Percentiles rank a stretch among this genome's conserved stretches.
Conservation (phyloP, 2,888 invertebrate genomes). For the Drosophila meridionalis region DNA sequence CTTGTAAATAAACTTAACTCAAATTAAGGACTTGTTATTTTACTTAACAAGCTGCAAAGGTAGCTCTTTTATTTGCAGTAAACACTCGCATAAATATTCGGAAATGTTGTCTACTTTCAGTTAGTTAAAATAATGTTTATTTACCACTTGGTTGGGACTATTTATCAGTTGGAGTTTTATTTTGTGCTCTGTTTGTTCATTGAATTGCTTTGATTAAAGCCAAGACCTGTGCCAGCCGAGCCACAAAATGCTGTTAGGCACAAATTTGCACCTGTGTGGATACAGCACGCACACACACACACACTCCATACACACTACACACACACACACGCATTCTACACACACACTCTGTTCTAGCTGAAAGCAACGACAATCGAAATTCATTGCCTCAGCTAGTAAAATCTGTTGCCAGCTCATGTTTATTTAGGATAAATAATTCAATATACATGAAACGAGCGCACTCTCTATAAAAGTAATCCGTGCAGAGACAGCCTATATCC, state of each 20-base stretch:
- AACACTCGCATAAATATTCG: background rate
- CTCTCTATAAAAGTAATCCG: slow-evolving; percentile 48
- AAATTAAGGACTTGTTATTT: background rate
- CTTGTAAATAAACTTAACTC: background rate
- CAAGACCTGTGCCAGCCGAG: slow-evolving; percentile 20
- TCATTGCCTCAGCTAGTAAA: slow-evolving; percentile 54
- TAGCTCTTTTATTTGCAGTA: background rate
- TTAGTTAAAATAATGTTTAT: slow-evolving; percentile 16
- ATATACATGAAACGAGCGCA: slow-evolving; percentile 57
- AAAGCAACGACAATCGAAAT: slow-evolving; percentile 47
- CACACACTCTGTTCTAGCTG: background rate
- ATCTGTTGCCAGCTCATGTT: slow-evolving; percentile 72
- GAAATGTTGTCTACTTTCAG: background rate
- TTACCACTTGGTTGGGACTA: slow-evolving; percentile 10
- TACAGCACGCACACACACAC: slow-evolving; percentile 12
- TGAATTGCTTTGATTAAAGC: slow-evolving; percentile 55
- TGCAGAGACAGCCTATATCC: slow-evolving; percentile 40
- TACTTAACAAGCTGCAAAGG: background rate
- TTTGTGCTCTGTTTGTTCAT: slow-evolving; percentile 35
- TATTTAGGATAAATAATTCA: slow-evolving; percentile 80
- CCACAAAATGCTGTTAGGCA: slow-evolving; percentile 30
- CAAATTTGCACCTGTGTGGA: slow-evolving; percentile 42
- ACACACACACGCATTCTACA: slow-evolving; percentile 5
- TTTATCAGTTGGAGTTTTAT: slow-evolving; percentile 7
- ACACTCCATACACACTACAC: background rate